Conservation (phyloP, 2,888 invertebrate species). For the Catocala nupta region DNA sequence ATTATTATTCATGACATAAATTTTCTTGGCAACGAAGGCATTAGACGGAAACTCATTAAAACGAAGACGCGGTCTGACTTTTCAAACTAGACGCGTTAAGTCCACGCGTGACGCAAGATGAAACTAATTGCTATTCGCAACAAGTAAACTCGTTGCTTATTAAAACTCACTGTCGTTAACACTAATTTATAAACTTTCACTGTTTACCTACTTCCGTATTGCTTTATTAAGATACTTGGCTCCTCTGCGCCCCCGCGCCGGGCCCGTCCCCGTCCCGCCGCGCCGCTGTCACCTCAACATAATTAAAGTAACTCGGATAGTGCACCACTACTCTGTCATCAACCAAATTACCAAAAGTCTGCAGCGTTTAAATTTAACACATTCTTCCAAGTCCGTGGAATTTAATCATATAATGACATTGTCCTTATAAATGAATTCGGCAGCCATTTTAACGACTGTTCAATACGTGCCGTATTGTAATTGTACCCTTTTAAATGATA, state of each 20-base stretch:
- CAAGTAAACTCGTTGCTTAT: conserved; percentile 78
- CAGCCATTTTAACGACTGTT: conserved; percentile 27
- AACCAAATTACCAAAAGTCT: conserved; percentile 1
- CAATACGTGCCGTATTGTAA: conserved; percentile 21
- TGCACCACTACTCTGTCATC: conserved; percentile 20
- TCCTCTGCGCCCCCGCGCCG: background rate
- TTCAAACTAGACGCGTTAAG: conserved; percentile 86
- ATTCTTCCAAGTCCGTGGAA: conserved; percentile 13
- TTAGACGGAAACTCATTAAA: conserved; percentile 87
- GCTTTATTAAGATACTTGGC: conserved; percentile 51
- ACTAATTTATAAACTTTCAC: conserved; percentile 75
- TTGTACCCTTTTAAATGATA: conserved; percentile 35
- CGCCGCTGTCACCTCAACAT: conserved; percentile 24
- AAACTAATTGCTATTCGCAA: conserved; percentile 81
- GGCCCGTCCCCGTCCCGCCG: too few species aligned
- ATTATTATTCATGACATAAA: conserved; percentile 87
- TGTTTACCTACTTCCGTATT: conserved; percentile 50
- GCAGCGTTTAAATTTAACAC: background rate
- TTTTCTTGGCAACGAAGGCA: conserved; percentile 82
- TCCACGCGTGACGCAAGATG: conserved; percentile 82
- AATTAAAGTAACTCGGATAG: conserved; percentile 22
- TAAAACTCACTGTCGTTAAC: conserved; percentile 76
- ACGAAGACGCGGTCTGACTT: conserved; percentile 84
- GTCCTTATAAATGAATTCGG: conserved; percentile 13
- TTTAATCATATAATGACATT: conserved; percentile 23